Evolutionary conservation across 2,797 vertebrate genomes (phyloP).

Genomic region (Eleutherodactylus coqui): DNA sequence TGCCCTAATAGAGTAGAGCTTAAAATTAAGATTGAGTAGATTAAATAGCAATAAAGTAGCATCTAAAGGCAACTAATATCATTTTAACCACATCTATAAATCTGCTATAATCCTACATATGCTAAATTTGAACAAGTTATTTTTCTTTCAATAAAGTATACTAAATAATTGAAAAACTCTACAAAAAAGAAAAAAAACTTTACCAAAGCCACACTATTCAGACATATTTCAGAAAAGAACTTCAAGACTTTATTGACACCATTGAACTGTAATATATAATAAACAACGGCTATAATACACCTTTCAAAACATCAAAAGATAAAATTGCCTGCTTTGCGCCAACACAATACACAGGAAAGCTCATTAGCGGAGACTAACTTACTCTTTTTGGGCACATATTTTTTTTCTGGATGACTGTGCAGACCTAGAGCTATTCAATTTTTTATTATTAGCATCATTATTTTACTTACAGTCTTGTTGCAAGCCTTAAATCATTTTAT

Average conservation of each 20-base stretch:
- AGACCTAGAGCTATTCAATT: constrained; percentile 49
- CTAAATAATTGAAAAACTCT: not conserved
- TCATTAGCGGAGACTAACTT: constrained; percentile 57
- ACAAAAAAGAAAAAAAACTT: constrained; percentile 1
- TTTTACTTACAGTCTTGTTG: constrained; percentile 61
- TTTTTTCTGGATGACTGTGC: constrained; percentile 54
- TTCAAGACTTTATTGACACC: constrained; percentile 30
- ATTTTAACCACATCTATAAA: not conserved
- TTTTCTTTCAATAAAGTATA: not conserved
- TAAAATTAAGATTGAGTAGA: not conserved
- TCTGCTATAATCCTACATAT: not conserved
- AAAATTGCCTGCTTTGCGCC: constrained; percentile 35
- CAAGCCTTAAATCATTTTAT: constrained; percentile 59
- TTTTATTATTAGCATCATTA: constrained; percentile 61
- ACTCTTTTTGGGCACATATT: constrained; percentile 35
- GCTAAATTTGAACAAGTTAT: not conserved
- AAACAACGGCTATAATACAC: constrained; percentile 29
- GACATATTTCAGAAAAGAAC: constrained; percentile 6
- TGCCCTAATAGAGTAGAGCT: not conserved
- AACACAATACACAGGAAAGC: constrained; percentile 40
- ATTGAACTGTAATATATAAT: constrained; percentile 25
- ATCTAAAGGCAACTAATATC: no score
- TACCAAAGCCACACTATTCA: not conserved
- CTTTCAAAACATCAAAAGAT: constrained; percentile 51
- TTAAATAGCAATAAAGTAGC: no score